Conservation (phyloP, 2,888 invertebrate genomes). For the Phragmatobia fuliginosa region DNA sequence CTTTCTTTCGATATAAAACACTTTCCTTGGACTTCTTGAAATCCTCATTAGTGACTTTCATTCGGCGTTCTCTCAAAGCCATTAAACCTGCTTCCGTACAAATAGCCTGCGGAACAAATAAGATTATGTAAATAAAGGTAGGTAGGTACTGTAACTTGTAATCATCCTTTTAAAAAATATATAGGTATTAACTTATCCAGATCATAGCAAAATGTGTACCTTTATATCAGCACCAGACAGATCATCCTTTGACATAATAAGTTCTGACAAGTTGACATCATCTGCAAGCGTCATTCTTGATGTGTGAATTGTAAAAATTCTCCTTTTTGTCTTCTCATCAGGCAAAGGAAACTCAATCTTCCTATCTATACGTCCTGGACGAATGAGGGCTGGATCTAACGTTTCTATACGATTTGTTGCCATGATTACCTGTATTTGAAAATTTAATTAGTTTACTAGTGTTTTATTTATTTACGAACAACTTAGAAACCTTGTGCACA, state of each 20-base stretch:
- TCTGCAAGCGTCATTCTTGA: slow-evolving; percentile 99
- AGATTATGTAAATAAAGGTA: neutral
- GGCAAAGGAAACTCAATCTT: slow-evolving; percentile 99
- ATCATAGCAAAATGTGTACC: slow-evolving; percentile 84
- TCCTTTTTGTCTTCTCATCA: slow-evolving; percentile 98
- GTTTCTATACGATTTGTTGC: slow-evolving; percentile 99
- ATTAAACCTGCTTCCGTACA: slow-evolving; percentile 99
- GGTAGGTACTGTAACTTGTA: neutral
- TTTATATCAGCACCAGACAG: slow-evolving; percentile 98
- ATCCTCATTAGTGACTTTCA: slow-evolving; percentile 99
- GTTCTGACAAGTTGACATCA: slow-evolving; percentile 98
- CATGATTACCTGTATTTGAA: slow-evolving; percentile 92
- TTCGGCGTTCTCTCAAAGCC: slow-evolving; percentile 98
- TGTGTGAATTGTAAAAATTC: slow-evolving; percentile 99
- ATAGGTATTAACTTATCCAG: neutral
- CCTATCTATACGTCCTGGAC: slow-evolving; percentile 99
- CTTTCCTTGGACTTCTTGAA: slow-evolving; percentile 99
- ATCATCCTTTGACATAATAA: slow-evolving; percentile 99
- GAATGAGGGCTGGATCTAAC: slow-evolving; percentile 98
- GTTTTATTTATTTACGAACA: too few species aligned
- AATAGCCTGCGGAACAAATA: slow-evolving; percentile 91
- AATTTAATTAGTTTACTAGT: neutral
- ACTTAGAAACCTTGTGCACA: too few species aligned
- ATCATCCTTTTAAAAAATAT: neutral
- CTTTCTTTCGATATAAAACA: slow-evolving; percentile 99